Conservation (phyloP, 2,797 vertebrate genomes). For the Austrolebias charrua region DNA sequence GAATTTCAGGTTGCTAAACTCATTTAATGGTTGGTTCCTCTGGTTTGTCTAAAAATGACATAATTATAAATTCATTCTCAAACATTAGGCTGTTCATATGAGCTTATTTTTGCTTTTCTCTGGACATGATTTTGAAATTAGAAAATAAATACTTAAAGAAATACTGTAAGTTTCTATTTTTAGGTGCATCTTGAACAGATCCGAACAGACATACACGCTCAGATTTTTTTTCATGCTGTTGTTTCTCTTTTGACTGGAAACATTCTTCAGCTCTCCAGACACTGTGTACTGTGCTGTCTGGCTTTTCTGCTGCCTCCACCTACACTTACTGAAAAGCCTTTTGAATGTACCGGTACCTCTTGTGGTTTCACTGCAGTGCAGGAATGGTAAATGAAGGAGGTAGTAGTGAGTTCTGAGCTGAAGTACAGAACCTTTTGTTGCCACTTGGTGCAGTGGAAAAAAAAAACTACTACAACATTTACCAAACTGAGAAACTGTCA, state of each 20-base stretch:
- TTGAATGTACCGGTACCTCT: conserved; percentile 6
- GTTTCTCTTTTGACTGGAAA: background rate
- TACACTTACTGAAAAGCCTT: conserved; percentile 16
- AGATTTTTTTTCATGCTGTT: background rate
- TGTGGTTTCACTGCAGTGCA: background rate
- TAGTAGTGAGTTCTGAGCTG: background rate
- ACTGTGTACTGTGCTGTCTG: conserved; percentile 8
- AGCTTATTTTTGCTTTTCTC: background rate
- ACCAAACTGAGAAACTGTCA: background rate
- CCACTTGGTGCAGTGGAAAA: background rate
- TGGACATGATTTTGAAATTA: background rate
- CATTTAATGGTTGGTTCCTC: background rate
- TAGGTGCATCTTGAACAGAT: background rate
- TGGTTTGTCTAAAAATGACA: background rate
- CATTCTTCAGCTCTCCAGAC: conserved; percentile 2
- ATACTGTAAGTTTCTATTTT: background rate
- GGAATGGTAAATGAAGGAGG: background rate
- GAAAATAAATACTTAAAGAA: background rate
- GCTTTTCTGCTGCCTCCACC: conserved; percentile 18
- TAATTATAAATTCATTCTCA: background rate
- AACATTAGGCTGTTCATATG: background rate
- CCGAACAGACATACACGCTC: background rate
- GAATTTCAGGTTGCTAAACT: background rate
- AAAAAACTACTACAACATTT: background rate
- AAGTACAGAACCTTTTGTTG: background rate